Evolutionary conservation across 2,888 invertebrate species (phyloP), one percentile per base, ranked within the genome.

Genomic region (Erebia palarica): DNA sequence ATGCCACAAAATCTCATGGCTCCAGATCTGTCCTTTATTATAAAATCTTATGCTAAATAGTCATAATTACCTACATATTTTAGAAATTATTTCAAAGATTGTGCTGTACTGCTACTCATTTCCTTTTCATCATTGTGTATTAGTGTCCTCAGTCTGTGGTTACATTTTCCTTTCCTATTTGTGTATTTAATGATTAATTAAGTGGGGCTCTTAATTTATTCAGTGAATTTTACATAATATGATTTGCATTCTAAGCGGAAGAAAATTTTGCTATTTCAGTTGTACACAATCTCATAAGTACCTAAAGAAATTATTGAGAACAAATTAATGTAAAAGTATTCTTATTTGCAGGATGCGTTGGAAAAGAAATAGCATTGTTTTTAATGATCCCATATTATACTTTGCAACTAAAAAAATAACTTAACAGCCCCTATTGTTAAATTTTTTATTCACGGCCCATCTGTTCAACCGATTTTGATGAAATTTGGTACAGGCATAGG

Each of bases 131-230:
- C 18, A 10, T 16, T 53, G 18, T 18, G 18, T 55, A 3, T 16
- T n/a, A 49, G 11, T 49, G 36, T 36, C 36, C 7, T 36, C 36
- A 36, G n/a, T 53, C n/a, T 16, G 18, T 55, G 18, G 18, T 27
- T 8, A 36, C 36, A 27, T 59, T 36, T 14, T 36, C 58, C 58
- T 27, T 36, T 36, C 27, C 36, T 59, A 8, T 59, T 59, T 16
- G n/a, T 59, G 36, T 59, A n/a, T 59, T 59, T 14, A 59, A n/a
- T 55, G 10, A 18, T 8, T 36, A 9, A 10, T 8, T 36, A 44
- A 0, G n/a, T 16, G 18, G 61, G 13, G 44, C 44, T 61, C 18
- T 61, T 61, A 60, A 61, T 61, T 60, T 61, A 61, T 61, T 13
- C 18, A 1, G 16, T 36, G 2, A 59, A 14, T 8, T 53, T 53